Base-by-base conservation (phyloP, 2,888 invertebrate species). In the Antheraea assamensis region DNA sequence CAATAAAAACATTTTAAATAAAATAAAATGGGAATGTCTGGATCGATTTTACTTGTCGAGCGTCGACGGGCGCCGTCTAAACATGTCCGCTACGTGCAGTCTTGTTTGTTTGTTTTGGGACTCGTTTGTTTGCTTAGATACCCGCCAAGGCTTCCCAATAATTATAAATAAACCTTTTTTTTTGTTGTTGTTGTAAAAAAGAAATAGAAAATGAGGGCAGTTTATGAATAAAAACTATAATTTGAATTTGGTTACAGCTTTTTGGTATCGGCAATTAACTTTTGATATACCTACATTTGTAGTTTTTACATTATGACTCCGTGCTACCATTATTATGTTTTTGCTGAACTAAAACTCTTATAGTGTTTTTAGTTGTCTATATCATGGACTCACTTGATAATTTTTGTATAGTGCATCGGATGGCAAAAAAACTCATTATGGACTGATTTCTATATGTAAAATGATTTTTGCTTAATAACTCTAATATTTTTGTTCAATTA, bases 71-170 rank as follows among this genome's bases (percentile, higher is more conserved):
- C 78, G 72, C 77, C 78, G 84, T 85, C 83, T 81, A 85, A 86
- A 87, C 85, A 87, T 79, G 81, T 79, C 78, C 78, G 81, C 78
- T 79, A 27, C 61, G 61, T 81, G 79, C 75, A 73, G 72, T 71
- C 47, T 24, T 82, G 81, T 82, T 84, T 87, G 77, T 85, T 82
- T 85, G 78, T 82, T 79, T 82, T 80, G 76, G 74, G 70, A 70
- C 80, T 27, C 70, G 72, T 78, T 79, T 87, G 81, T 86, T 85
- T 83, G 81, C 76, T 77, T 84, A 85, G 86, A 82, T 83, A 84
- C 76, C 76, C 74, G 77, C 76, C 75, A 75, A 73, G 76, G 76
- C 74, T 77, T 73, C 73, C 78, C 71, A 78, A 78, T 77, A 74
- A 77, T 35, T 78, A 35, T 35, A 80, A 78, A 76, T 76, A 77